Evolutionary conservation across 2,797 vertebrate species (phyloP).

Genomic region (Anomalospiza imberbis): DNA sequence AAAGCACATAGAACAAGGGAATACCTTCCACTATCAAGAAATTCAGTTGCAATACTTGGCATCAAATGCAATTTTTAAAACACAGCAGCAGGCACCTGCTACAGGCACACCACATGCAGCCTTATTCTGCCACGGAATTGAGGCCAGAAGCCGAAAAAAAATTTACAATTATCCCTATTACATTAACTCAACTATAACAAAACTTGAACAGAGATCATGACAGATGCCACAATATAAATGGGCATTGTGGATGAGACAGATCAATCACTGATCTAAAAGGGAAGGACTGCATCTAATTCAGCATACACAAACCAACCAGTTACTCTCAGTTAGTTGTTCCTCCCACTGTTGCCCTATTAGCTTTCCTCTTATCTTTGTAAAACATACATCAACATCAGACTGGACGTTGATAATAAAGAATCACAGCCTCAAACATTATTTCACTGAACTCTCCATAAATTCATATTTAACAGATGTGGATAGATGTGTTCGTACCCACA

Average conservation of each 20-base stretch:
- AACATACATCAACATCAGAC: not conserved
- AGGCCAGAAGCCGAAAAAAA: not conserved
- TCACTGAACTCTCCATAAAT: not conserved
- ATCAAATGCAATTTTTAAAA: not conserved
- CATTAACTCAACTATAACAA: not conserved
- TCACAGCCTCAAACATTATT: not conserved
- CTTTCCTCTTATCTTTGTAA: not conserved
- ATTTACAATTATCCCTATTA: not conserved
- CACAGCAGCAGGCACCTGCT: not conserved
- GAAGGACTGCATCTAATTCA: not conserved
- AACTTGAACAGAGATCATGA: not conserved
- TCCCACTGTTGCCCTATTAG: not conserved
- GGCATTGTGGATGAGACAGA: not conserved
- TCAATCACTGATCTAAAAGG: not conserved
- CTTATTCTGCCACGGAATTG: not conserved
- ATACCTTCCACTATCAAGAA: not conserved
- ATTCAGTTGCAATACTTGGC: not conserved
- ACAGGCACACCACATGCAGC: not conserved
- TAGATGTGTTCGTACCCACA: not conserved
- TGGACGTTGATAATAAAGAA: not conserved
- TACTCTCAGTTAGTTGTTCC: not conserved
- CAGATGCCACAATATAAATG: not conserved
- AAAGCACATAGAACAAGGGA: not conserved
- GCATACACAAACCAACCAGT: not conserved
- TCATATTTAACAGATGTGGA: not conserved